Percentiles rank a stretch among this genome's conserved stretches.
Evolutionary conservation across 2,888 invertebrate species (phyloP).

Genomic region (Portevinia maculata): DNA sequence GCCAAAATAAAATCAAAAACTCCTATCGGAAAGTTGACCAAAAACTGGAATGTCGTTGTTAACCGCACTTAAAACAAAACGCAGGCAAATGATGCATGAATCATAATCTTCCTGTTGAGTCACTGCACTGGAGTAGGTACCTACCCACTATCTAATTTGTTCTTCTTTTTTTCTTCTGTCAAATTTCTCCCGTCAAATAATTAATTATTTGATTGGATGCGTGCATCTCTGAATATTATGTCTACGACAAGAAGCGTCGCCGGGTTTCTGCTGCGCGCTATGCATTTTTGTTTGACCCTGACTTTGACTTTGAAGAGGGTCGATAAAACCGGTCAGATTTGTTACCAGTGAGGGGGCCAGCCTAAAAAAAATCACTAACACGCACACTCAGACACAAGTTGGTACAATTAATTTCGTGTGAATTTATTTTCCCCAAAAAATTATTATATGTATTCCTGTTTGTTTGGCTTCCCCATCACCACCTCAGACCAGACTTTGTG

Average conservation of each 20-base stretch:
- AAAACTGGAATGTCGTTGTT: too few relatives aligned
- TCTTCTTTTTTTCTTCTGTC: slow-evolving; percentile 39
- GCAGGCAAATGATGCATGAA: slow-evolving; percentile 16
- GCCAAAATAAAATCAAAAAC: too few relatives aligned
- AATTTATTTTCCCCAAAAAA: slow-evolving; percentile 21
- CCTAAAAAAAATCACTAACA: slow-evolving; percentile 21
- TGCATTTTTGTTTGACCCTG: slow-evolving; percentile 68
- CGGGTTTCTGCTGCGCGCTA: slow-evolving; percentile 39
- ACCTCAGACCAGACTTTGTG: slow-evolving; percentile 40
- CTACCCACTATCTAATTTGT: background rate
- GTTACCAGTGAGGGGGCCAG: slow-evolving; percentile 50
- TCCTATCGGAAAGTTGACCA: too few relatives aligned
- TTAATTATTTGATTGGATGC: slow-evolving; percentile 25
- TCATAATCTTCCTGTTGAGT: slow-evolving; percentile 7
- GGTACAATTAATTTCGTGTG: slow-evolving; percentile 66
- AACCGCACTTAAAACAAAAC: too few relatives aligned
- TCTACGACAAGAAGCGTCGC: slow-evolving; percentile 3
- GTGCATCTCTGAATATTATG: slow-evolving; percentile 39
- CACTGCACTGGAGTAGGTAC: background rate
- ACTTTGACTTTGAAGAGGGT: slow-evolving; percentile 74
- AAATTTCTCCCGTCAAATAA: slow-evolving; percentile 65
- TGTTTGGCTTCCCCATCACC: slow-evolving; percentile 67
- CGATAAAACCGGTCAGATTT: slow-evolving; percentile 73
- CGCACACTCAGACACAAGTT: slow-evolving; percentile 38
- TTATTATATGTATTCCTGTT: slow-evolving; percentile 26